Evolutionary conservation across 2,888 invertebrate genomes (phyloP).

Genomic region (Stenodera caucasica): DNA sequence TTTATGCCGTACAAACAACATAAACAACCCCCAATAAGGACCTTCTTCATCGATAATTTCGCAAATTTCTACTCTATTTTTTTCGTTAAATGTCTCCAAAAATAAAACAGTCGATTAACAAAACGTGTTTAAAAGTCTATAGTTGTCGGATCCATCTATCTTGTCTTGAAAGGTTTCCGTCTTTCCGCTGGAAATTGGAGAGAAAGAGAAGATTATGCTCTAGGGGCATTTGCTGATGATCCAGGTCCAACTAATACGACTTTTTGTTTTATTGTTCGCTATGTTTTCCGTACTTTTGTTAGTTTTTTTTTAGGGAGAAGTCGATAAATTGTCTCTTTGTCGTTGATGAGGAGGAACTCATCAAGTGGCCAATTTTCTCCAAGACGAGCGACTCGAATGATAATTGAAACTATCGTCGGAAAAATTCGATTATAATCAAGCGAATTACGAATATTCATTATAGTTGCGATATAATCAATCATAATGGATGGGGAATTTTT

Average conservation of each 20-base stretch:
- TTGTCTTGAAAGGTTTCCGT: conserved; percentile 30
- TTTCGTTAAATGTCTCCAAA: background rate
- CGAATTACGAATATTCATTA: background rate
- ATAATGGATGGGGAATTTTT: background rate
- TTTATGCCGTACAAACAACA: background rate
- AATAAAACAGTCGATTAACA: conserved; percentile 18
- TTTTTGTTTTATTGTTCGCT: conserved; percentile 37
- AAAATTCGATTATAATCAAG: background rate
- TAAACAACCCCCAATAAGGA: background rate
- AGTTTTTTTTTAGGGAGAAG: background rate
- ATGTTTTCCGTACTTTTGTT: background rate
- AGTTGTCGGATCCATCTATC: conserved; percentile 38
- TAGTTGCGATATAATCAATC: background rate
- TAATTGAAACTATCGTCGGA: conserved; percentile 4
- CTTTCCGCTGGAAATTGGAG: conserved; percentile 27
- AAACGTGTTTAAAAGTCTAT: conserved; percentile 33
- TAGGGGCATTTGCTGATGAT: conserved; percentile 36
- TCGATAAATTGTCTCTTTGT: conserved; percentile 29
- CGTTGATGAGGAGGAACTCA: conserved; percentile 25
- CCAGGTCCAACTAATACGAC: conserved; percentile 38
- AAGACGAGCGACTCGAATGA: background rate
- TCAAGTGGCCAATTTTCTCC: conserved; percentile 18
- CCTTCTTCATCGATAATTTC: no score
- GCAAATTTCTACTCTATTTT: no score
- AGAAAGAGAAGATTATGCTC: conserved; percentile 35